Conservation (phyloP, 2,113 vertebrate species). For the Sciurus niger region DNA sequence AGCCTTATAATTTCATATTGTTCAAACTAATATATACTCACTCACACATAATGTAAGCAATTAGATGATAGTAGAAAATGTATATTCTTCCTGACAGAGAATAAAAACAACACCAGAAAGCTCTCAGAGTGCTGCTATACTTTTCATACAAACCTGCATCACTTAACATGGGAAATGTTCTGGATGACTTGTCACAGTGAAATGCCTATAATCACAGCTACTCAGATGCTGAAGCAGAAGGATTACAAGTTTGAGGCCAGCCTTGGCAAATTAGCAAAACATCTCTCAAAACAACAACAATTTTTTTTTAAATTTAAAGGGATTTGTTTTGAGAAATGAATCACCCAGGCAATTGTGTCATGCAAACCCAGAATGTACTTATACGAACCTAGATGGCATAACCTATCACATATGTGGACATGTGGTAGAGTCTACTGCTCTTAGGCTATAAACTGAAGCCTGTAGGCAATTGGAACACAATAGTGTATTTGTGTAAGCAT, state of each 20-base stretch:
- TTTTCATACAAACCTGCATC: background rate
- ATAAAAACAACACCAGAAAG: background rate
- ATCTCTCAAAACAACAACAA: too few species aligned
- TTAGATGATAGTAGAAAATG: background rate
- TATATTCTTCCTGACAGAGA: conserved; percentile 23
- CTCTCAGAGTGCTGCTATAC: background rate
- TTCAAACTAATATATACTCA: conserved; percentile 21
- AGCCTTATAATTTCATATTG: background rate
- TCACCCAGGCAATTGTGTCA: background rate
- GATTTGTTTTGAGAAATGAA: background rate
- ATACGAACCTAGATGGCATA: background rate
- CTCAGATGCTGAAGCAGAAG: too few species aligned
- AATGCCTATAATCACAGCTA: too few species aligned
- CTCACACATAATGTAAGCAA: background rate
- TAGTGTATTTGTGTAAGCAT: background rate
- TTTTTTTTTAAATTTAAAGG: too few species aligned
- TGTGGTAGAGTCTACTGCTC: background rate
- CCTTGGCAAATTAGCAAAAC: too few species aligned
- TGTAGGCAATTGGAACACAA: background rate
- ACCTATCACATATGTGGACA: background rate
- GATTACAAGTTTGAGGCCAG: too few species aligned
- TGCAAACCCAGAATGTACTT: background rate
- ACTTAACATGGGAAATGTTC: background rate
- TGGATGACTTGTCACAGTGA: background rate
- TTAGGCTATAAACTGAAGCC: background rate